Base-by-base conservation (phyloP, 1,140 invertebrate species). In the Lethrus apterus region DNA sequence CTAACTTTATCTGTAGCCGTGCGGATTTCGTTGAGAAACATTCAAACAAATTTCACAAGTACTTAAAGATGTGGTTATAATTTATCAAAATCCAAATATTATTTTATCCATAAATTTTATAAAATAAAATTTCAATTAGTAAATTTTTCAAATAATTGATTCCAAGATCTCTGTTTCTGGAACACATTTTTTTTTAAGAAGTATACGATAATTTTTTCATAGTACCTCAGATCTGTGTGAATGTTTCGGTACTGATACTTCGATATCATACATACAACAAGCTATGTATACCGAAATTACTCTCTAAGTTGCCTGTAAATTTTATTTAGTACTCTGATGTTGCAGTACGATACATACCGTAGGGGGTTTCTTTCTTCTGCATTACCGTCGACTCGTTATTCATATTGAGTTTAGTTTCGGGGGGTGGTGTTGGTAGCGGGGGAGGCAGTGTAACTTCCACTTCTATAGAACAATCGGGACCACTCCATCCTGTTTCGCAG, bases 401-500 rank as follows among this genome's bases (percentile, higher is more conserved):
- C 10, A 46, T 42, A 15, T 14, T 14, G 15, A 44, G 56, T 44
- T 40, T 42, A 50, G 48, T 53, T 58, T 43, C 59, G 0, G 68
- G 67, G 4, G 68, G 54, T 50, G 69, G 58, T 51, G 70, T 67
- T 40, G 73, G 68, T 38, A 70, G 69, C 34, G 70, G 72, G 56
- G 63, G 66, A 44, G 75, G 66, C 31, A 77, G 76, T 11, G 80
- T 75, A 30, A 83, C 75, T 55, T 81, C 74, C 51, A 81, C 76
- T 53, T 77, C 72, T 47, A 84, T 77, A 29, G 89, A 91, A 71
- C 94, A 98, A 70, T 96, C 92, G 2, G 77, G 67, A 15, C 91
- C 92, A 20, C 77, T 81, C 90, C 89, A 98, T 35, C 92, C 91
- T 38, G 72, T 67, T 57, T 88, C 72, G 73, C 95, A 98, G 62